phyloP scores from a whole-genome alignment of 2,113 vertebrate species.

The Tinamus guttatus region DNA sequence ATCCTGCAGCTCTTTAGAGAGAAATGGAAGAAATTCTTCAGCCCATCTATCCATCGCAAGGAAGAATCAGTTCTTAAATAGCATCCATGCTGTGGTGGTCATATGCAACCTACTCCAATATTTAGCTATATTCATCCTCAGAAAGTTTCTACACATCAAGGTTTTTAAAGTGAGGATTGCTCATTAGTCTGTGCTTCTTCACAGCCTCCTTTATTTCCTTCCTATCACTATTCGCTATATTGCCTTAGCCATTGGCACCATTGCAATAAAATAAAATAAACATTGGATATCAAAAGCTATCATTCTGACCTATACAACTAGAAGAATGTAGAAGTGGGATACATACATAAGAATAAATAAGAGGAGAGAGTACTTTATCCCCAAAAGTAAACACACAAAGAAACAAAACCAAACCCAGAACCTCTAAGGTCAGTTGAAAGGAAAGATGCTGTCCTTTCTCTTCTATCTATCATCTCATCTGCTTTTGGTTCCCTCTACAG shows the following conservation, averaged over 20 bases:
- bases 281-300: not conserved
- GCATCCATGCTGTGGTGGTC: not conserved
- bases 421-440: not conserved
- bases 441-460: too few relatives aligned
- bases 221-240: not conserved
- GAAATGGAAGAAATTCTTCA: not conserved
- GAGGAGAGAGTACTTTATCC: not conserved
- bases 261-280: not conserved
- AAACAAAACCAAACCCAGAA: not conserved
- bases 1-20: not conserved
- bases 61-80: not conserved
- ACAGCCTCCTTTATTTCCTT: not conserved
- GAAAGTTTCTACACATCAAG: not conserved
- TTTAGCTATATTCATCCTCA: not conserved
- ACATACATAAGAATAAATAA: not conserved
- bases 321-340: not conserved
- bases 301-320: not conserved
- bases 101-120: not conserved
- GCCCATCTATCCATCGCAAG: not conserved
- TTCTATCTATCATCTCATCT: not conserved
- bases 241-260: not conserved
- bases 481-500: not conserved
- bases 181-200: not conserved
- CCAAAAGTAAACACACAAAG: too few relatives aligned
- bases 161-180: not conserved